phyloP scores from a whole-genome alignment of 2,797 vertebrate genomes.

The Borostomias antarcticus region DNA sequence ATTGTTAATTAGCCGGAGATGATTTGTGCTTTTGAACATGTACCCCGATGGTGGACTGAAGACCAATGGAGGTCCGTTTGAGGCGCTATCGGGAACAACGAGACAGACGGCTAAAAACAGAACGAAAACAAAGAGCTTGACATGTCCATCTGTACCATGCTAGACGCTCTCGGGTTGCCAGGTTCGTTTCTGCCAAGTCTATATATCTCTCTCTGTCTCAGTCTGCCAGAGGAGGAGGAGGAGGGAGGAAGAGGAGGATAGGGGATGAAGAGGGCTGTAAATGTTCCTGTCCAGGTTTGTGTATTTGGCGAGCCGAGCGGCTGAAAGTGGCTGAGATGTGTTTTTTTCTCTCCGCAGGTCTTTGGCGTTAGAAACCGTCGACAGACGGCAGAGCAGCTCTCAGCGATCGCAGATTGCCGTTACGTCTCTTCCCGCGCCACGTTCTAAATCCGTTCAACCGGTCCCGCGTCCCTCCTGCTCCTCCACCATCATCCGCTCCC shows the following conservation, averaged over 20 bases:
- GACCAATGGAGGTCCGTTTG: slow-evolving; percentile 48
- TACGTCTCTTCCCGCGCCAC: slow-evolving; percentile 45
- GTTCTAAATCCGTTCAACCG: slow-evolving; percentile 21
- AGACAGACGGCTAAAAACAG: neutral
- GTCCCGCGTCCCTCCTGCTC: neutral
- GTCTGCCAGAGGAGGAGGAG: slow-evolving; percentile 57
- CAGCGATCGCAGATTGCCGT: slow-evolving; percentile 64
- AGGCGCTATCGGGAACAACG: slow-evolving; percentile 6
- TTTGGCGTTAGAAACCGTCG: slow-evolving; percentile 48
- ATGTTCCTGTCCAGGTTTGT: slow-evolving; percentile 43
- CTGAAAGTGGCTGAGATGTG: slow-evolving; percentile 62
- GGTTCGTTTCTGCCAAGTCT: slow-evolving; percentile 70
- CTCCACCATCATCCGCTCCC: neutral
- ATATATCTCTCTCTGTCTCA: slow-evolving; percentile 61
- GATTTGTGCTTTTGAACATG: slow-evolving; percentile 75
- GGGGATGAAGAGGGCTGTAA: neutral
- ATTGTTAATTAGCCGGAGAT: slow-evolving; percentile 77
- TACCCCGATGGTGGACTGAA: slow-evolving; percentile 65
- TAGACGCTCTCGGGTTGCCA: slow-evolving; percentile 66
- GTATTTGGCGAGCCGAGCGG: slow-evolving; percentile 57
- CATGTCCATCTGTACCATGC: slow-evolving; percentile 72
- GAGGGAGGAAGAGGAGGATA: slow-evolving; percentile 35
- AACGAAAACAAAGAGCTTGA: neutral
- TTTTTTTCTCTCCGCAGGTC: slow-evolving; percentile 48
- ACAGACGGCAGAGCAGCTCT: slow-evolving; percentile 58